These are phyloP conservation scores for Xerus rutilus DNA, from an alignment of 2,797 vertebrate species.

Conservation along the genomic window DNA sequence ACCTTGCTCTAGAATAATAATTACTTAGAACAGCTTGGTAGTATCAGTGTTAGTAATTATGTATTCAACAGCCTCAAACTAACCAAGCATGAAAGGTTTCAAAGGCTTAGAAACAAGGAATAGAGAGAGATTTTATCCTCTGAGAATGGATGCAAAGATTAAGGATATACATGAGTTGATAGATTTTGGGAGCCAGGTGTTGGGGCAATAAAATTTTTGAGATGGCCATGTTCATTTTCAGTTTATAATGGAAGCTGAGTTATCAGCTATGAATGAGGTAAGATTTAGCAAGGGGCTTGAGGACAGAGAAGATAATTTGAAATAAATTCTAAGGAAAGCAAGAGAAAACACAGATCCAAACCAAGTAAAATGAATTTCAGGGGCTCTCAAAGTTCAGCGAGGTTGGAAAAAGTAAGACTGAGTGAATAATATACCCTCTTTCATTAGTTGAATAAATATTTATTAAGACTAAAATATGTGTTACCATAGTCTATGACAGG, in stretches of 20 bases:
- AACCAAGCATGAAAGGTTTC: background rate
- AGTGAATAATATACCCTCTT: background rate
- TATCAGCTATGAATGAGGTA: background rate
- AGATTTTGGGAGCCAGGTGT: background rate
- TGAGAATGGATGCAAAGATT: background rate
- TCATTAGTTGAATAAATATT: background rate
- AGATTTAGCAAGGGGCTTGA: background rate
- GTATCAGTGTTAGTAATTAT: background rate
- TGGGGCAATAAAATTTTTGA: background rate
- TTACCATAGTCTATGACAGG: too few species aligned
- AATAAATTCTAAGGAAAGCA: background rate
- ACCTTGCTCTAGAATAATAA: background rate
- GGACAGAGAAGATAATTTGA: background rate
- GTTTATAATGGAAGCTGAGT: background rate
- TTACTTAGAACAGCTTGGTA: background rate
- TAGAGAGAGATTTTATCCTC: background rate
- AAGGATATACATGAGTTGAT: background rate
- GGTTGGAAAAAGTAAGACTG: background rate
- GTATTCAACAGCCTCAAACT: background rate
- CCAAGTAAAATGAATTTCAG: background rate
- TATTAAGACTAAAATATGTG: background rate
- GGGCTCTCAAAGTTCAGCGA: background rate
- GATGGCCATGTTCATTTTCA: background rate
- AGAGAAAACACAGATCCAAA: background rate
- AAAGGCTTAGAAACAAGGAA: slow-evolving; percentile 28